Percentiles rank a stretch among this genome's conserved stretches.
These are phyloP conservation scores for Pluvialis apricaria DNA, from an alignment of 2,113 vertebrate species.

Conservation along the genomic window DNA sequence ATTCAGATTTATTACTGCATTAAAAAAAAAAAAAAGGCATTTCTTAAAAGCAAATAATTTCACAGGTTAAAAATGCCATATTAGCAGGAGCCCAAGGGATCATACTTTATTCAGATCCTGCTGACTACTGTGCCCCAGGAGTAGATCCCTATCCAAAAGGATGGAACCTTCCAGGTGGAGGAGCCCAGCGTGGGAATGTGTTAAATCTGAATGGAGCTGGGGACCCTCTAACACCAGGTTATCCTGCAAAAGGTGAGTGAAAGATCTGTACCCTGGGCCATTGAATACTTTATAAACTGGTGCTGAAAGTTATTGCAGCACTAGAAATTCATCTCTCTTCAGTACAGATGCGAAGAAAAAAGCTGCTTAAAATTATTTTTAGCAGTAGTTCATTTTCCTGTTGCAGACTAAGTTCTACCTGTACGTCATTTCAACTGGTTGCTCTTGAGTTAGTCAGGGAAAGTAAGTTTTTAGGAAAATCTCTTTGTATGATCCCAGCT, in stretches of 20 bases:
- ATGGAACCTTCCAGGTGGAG: constrained; percentile 91
- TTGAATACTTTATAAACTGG: background rate
- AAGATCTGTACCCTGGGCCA: background rate
- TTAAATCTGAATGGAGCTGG: constrained; percentile 92
- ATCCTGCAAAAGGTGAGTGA: constrained; percentile 91
- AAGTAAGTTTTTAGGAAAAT: background rate
- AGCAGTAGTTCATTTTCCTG: background rate
- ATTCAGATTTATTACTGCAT: background rate
- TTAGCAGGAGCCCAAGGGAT: constrained; percentile 85
- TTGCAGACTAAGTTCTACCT: background rate
- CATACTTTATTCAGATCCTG: constrained; percentile 93
- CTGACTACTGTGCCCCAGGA: constrained; percentile 86
- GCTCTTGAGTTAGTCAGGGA: background rate
- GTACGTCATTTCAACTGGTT: background rate
- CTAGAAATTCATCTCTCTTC: background rate
- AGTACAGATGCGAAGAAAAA: background rate
- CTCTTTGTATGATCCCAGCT: background rate
- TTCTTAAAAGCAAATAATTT: background rate
- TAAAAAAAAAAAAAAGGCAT: background rate
- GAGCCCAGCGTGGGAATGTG: constrained; percentile 91
- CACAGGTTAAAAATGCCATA: constrained; percentile 92
- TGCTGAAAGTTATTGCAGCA: background rate
- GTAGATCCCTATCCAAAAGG: constrained; percentile 85
- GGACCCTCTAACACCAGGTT: constrained; percentile 94
- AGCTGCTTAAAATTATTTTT: background rate